These are phyloP conservation scores for Arge pagana DNA, from an alignment of 2,888 invertebrate genomes.

Conservation along the genomic window DNA sequence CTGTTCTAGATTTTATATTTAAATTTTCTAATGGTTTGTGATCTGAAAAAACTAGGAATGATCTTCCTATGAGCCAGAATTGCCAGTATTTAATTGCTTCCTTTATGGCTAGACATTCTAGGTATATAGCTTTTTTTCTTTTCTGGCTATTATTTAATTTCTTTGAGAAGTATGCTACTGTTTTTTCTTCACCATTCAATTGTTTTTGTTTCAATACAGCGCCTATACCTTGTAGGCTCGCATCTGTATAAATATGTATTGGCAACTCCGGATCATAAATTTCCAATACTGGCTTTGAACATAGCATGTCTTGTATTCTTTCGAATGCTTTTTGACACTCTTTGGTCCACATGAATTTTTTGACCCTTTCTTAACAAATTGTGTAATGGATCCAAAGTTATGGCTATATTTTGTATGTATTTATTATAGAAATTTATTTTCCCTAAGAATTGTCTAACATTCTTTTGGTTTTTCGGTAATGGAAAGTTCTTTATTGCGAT, in stretches of 20 bases:
- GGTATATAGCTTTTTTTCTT: constrained; percentile 17
- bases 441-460: constrained; percentile 24
- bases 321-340: constrained; percentile 7
- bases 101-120: constrained; percentile 16
- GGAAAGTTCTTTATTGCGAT: constrained; percentile 27
- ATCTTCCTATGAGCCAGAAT: constrained; percentile 13
- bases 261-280: background rate
- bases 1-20: constrained; percentile 26
- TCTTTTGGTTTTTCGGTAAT: constrained; percentile 20
- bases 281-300: constrained; percentile 1
- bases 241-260: background rate
- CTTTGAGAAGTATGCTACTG: constrained; percentile 37
- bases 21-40: constrained; percentile 24
- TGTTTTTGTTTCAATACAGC: constrained; percentile 24
- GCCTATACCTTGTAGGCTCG: constrained; percentile 9
- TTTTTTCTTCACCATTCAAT: constrained; percentile 9
- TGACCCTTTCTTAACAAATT: constrained; percentile 3
- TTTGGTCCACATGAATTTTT: constrained; percentile 4
- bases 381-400: constrained; percentile 9
- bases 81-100: constrained; percentile 14
- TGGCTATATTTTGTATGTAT: constrained; percentile 8
- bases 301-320: constrained; percentile 26
- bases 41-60: constrained; percentile 8
- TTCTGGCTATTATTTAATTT: constrained; percentile 23
- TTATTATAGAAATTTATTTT: constrained; percentile 9